Evolutionary conservation across 2,797 vertebrate species (phyloP).

Genomic region (Argentina silus): DNA sequence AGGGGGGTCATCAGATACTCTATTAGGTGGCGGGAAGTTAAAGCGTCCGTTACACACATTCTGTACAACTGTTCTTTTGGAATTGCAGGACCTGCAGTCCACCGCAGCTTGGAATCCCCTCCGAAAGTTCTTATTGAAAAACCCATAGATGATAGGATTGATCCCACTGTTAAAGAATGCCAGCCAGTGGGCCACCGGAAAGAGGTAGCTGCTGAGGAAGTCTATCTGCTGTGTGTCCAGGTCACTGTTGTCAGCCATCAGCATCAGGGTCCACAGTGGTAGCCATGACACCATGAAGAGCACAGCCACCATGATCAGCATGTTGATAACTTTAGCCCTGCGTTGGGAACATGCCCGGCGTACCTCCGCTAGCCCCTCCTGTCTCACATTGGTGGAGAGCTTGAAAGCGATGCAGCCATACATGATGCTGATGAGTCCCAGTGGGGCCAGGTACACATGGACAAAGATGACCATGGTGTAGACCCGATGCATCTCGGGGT

Average conservation of each 20-base stretch:
- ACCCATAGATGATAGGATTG: constrained; percentile 67
- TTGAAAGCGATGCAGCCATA: constrained; percentile 59
- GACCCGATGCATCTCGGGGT: constrained; percentile 47
- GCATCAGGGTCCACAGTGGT: constrained; percentile 66
- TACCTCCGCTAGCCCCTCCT: constrained; percentile 29
- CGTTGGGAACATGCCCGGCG: constrained; percentile 26
- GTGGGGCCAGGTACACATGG: constrained; percentile 59
- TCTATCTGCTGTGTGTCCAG: constrained; percentile 55
- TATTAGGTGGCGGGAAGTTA: constrained; percentile 40
- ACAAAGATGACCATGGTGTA: constrained; percentile 65
- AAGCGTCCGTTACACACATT: constrained; percentile 14
- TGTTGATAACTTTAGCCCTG: constrained; percentile 63
- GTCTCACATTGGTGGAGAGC: constrained; percentile 47
- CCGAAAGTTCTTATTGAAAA: constrained; percentile 67
- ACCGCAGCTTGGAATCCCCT: constrained; percentile 59
- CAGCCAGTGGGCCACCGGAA: constrained; percentile 65
- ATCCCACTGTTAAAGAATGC: constrained; percentile 66
- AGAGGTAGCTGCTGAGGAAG: constrained; percentile 61
- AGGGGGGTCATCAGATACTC: constrained; percentile 34
- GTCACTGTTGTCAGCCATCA: constrained; percentile 61
- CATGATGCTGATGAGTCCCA: constrained; percentile 59
- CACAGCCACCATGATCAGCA: constrained; percentile 62
- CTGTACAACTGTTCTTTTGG: neutral
- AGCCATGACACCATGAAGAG: constrained; percentile 71
- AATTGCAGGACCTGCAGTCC: constrained; percentile 31